Evolutionary conservation across 2,888 invertebrate species (phyloP).

Genomic region (Chorisops tibialis): DNA sequence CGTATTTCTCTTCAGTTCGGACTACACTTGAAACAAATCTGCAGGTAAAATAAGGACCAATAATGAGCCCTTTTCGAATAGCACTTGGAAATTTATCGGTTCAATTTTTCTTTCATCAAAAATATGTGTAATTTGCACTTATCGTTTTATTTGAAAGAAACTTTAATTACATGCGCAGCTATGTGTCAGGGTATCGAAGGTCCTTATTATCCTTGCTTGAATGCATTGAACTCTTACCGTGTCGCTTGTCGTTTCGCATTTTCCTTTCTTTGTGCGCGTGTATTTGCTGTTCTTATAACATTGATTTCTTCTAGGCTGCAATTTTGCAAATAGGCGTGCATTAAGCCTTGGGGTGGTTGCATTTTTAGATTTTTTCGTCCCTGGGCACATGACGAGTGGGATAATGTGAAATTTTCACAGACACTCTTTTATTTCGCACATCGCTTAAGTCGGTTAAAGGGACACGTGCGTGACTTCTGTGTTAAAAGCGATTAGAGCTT

Average conservation of each 20-base stretch:
- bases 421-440: slow-evolving; percentile 21
- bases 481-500: slow-evolving; percentile 23
- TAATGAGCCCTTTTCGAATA: slow-evolving; percentile 1
- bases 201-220: slow-evolving; percentile 4
- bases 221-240: no score
- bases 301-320: no score
- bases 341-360: no score
- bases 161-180: slow-evolving; percentile 12
- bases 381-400: slow-evolving; percentile 3
- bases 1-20: neutral
- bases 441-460: slow-evolving; percentile 29
- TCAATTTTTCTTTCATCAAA: slow-evolving; percentile 10
- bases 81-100: neutral
- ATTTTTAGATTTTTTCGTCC: neutral
- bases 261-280: neutral
- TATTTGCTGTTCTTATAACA: slow-evolving; percentile 1
- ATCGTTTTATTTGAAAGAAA: slow-evolving; percentile 15
- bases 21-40: neutral
- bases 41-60: slow-evolving; percentile 4
- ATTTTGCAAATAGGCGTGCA: no score
- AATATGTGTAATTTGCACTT: slow-evolving; percentile 29
- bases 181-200: slow-evolving; percentile 1
- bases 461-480: slow-evolving; percentile 26
- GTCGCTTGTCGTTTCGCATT: no score
- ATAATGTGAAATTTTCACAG: slow-evolving; percentile 24